phyloP scores from a whole-genome alignment of 2,113 vertebrate species.

The Spilogale gracilis region DNA sequence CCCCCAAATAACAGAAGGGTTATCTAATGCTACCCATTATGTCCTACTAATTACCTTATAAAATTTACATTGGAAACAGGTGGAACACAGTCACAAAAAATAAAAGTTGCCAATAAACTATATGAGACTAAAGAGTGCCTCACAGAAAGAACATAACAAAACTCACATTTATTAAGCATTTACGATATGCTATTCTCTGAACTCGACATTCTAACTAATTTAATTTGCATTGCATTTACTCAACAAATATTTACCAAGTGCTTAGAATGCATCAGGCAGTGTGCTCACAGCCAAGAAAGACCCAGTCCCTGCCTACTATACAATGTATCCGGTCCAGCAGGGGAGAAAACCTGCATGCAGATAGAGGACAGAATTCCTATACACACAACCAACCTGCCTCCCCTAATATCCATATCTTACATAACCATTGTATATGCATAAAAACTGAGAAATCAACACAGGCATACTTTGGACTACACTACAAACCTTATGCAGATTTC shows the following conservation, averaged over 20 bases:
- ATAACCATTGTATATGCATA: neutral
- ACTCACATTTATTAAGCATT: neutral
- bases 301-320: neutral
- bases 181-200: neutral
- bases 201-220: neutral
- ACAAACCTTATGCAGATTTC: neutral
- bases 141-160: neutral
- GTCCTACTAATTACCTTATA: conserved; percentile 77
- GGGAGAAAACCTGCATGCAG: neutral
- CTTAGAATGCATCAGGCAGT: neutral
- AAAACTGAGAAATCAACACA: neutral
- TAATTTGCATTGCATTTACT: conserved; percentile 6
- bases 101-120: neutral
- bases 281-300: neutral
- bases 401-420: neutral
- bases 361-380: neutral
- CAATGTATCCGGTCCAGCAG: neutral
- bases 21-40: conserved; percentile 79
- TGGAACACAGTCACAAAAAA: neutral
- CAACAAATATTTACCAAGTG: neutral
- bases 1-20: conserved; percentile 76
- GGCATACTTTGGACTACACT: neutral
- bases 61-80: conserved; percentile 38
- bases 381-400: neutral
- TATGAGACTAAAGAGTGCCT: neutral